Evolutionary conservation across 2,888 invertebrate species (phyloP), one percentile per base, ranked within the genome.

Genomic region (Drosophila paracracens): DNA sequence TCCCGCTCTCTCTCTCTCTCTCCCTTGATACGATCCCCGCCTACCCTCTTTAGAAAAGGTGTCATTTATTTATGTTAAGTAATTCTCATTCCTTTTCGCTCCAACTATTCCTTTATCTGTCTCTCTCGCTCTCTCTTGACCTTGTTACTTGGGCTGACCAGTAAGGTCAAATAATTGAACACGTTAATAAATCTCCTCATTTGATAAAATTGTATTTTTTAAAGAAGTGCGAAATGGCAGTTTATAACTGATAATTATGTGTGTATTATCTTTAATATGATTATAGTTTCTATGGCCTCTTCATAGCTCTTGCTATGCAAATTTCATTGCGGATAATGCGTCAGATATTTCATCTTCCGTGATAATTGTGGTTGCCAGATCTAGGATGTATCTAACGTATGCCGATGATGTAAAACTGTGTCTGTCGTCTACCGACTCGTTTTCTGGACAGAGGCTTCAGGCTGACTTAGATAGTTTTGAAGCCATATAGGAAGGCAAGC

Each of bases 31-130:
- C 11, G 43, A 43, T 43, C 21, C 21, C 21, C 21, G 21, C 5
- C 13, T 38, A 36, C 16, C 4, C 46, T 25, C 8, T 25, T 25
- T 46, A 7, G 50, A 54, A 59, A 62, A 57, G 51, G 21, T 62
- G 67, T 13, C 61, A 52, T 58, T 75, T 83, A 75, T 81, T 86
- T 86, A 89, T 89, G 89, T 54, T 74, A 83, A 87, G 36, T 65
- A 74, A 73, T 50, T 58, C 62, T 29, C 27, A n/a, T 46, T 38
- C 21, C 13, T 11, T 18, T 18, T 35, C 25, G 50, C 50, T 51
- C 18, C 6, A 31, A 31, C 38, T 27, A 36, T n/a, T 29, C 27
- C 25, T 35, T 18, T 31, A 51, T 38, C 27, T 2, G 8, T n/a
- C 13, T 6, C 40, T 4, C 29, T 38, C 27, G n/a, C 21, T 16